Base-by-base conservation (phyloP, 2,113 vertebrate genomes). In the Triplophysa dalaica region DNA sequence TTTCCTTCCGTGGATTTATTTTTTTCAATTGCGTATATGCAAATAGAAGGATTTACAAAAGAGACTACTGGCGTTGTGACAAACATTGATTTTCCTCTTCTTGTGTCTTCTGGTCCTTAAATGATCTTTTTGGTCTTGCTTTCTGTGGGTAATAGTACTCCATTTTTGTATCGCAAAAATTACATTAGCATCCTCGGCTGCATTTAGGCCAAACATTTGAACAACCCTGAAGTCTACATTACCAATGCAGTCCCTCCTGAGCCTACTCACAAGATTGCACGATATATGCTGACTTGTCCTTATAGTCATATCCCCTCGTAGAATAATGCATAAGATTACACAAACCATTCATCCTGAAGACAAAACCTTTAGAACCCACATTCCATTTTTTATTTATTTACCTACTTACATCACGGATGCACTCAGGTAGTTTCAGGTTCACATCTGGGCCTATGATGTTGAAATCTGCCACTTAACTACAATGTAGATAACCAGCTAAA, bases 221-320 rank as follows among this genome's bases (percentile, higher is more conserved):
- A 75, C 73, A 65, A 77, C 75, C 26, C 33, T 54, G 26, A 24
- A 43, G 26, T 77, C 19, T 65, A 22, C 75, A 77, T 75, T 58
- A 63, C 73, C 73, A 52, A 54, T 65, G 75, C 75, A 66, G 24
- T 66, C 75, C 75, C 54, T 75, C 48, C n/a, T 75, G 73, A 48
- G 62, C 29, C 19, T 33, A 52, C 60, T 66, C 8, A 26, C 43
- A 77, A 77, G 62, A 66, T 45, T 77, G 75, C 61, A 52, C 43
- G 64, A 65, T 65, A 65, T 77, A 29, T 77, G 75, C 75, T 77
- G 75, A 77, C 75, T 77, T 65, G 75, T 48, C 45, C 58, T 63
- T 65, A 77, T 77, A 24, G 33, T 45, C 43, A 65, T 45, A 54
- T 77, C 61, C 61, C 62, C 26, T 77, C 62, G 17, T 43, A 65